Evolutionary conservation across 2,797 vertebrate species (phyloP).

Genomic region (Distichodus sexfasciatus): DNA sequence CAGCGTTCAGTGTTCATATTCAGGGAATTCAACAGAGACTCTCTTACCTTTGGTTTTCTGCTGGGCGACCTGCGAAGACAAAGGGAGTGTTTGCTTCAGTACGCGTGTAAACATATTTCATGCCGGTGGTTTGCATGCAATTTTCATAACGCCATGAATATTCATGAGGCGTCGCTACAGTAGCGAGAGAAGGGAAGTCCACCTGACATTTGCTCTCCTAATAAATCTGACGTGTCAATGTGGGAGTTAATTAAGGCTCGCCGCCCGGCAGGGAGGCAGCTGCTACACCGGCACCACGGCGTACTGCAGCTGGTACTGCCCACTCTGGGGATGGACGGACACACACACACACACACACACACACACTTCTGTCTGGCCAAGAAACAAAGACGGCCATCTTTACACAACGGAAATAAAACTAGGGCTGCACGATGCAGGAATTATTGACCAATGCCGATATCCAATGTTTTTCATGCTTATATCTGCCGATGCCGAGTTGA

Average conservation of each 20-base stretch:
- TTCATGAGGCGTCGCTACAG: conserved; percentile 12
- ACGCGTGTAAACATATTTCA: neutral
- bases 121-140: conserved; percentile 8
- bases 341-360: too few relatives aligned
- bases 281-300: too few relatives aligned
- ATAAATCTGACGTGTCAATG: conserved; percentile 16
- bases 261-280: neutral
- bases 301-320: neutral
- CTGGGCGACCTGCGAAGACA: conserved; percentile 86
- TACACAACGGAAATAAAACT: too few relatives aligned
- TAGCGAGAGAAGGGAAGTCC: conserved; percentile 7
- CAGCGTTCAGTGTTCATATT: neutral
- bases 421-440: too few relatives aligned
- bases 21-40: conserved; percentile 19
- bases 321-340: neutral
- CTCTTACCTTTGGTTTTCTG: conserved; percentile 97
- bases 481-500: too few relatives aligned
- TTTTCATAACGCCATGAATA: conserved; percentile 37
- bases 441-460: too few relatives aligned
- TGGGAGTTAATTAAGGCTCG: conserved; percentile 1
- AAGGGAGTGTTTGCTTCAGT: conserved; percentile 1
- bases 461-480: too few relatives aligned
- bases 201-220: conserved; percentile 4
- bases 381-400: too few relatives aligned
- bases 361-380: too few relatives aligned